phyloP scores from a whole-genome alignment of 2,888 invertebrate species.

The Xestia ashworthii region DNA sequence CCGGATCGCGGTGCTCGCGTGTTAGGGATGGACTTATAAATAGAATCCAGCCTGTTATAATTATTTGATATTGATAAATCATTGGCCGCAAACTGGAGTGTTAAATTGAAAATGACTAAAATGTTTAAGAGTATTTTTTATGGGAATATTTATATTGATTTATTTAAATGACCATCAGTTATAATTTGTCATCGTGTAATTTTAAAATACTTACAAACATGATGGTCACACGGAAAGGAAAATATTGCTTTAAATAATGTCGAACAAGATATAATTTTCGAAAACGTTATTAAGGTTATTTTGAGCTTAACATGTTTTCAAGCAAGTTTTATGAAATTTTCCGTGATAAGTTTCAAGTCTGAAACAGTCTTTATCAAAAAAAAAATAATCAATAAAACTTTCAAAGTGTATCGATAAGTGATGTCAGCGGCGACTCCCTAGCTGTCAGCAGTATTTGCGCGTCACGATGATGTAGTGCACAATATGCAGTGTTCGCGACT shows the following conservation, averaged over 20 bases:
- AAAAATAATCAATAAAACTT: not conserved
- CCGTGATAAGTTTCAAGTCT: not conserved
- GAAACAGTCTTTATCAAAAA: not conserved
- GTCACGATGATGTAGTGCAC: slow-evolving; percentile 80
- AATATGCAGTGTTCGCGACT: slow-evolving; percentile 70
- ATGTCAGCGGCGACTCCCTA: slow-evolving; percentile 53
- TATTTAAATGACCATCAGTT: slow-evolving; percentile 34
- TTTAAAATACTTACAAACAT: slow-evolving; percentile 13
- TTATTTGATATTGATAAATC: slow-evolving; percentile 75
- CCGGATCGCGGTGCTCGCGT: slow-evolving; percentile 69
- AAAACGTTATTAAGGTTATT: not conserved
- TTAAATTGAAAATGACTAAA: slow-evolving; percentile 67
- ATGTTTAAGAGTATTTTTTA: slow-evolving; percentile 48
- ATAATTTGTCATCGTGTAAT: slow-evolving; percentile 5
- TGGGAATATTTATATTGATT: slow-evolving; percentile 53
- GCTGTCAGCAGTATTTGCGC: slow-evolving; percentile 74
- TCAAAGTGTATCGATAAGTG: slow-evolving; percentile 54
- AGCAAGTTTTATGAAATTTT: not conserved
- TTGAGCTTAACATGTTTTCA: not conserved
- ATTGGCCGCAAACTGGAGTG: slow-evolving; percentile 61
- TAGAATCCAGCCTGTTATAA: slow-evolving; percentile 70
- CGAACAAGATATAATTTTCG: too few species aligned
- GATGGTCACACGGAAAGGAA: not conserved
- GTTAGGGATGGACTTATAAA: slow-evolving; percentile 71
- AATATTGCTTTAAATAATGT: not conserved